These are phyloP conservation scores for Pituophis catenifer DNA, from an alignment of 2,113 vertebrate species.

Conservation along the genomic window DNA sequence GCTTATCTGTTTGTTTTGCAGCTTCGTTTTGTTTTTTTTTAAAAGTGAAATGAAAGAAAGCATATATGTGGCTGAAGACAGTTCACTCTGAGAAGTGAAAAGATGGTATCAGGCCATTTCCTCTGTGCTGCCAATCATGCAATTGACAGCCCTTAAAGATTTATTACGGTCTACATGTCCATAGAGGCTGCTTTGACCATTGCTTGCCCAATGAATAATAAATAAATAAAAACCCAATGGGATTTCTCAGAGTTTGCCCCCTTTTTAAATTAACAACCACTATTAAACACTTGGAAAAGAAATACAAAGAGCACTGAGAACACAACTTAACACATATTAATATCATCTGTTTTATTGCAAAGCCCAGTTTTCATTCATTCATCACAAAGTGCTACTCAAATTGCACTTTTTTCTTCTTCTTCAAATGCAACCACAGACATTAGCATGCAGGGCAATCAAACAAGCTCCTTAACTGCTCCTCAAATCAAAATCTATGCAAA, in stretches of 20 bases:
- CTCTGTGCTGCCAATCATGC: neutral
- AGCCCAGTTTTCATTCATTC: slow-evolving; percentile 47
- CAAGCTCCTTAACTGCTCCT: slow-evolving; percentile 16
- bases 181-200: neutral
- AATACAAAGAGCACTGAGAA: slow-evolving; percentile 26
- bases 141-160: neutral
- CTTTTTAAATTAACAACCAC: slow-evolving; percentile 42
- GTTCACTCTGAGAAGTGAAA: neutral
- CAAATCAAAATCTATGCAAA: neutral
- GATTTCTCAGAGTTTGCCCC: slow-evolving; percentile 34
- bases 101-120: neutral
- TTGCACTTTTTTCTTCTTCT: slow-evolving; percentile 48
- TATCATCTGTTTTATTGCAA: slow-evolving; percentile 42
- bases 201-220: slow-evolving; percentile 27
- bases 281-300: slow-evolving; percentile 27
- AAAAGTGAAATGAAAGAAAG: neutral
- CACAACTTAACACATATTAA: slow-evolving; percentile 27
- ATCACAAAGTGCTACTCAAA: slow-evolving; percentile 56
- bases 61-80: neutral
- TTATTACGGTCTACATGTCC: neutral
- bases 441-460: neutral
- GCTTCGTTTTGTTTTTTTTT: neutral
- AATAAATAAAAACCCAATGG: slow-evolving; percentile 12
- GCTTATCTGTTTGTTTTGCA: neutral
- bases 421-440: neutral